Base-by-base conservation (phyloP, 2,113 vertebrate species). In the Herpetotheres cachinnans region DNA sequence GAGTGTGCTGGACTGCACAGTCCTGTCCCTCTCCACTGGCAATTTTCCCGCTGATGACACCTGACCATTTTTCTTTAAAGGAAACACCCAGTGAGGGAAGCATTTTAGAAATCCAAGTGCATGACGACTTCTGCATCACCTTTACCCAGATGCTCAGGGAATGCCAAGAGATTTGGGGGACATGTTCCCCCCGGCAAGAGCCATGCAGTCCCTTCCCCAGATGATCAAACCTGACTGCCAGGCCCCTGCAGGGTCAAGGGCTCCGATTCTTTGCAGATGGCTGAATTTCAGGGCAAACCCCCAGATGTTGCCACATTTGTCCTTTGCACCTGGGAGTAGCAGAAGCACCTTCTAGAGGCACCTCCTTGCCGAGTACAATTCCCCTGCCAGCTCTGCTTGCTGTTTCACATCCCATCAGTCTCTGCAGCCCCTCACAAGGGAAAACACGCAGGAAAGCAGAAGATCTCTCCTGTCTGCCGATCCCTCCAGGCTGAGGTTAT, bases 141-240 rank as follows among this genome's bases (percentile, higher is more conserved):
- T 86, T 78, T 69, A 71, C 8, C 25, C 36, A 62, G 25, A 4
- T 63, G 59, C 58, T 40, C 34, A 69, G 40, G 15, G n/a, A 32
- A 49, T 19, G 34, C 40, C 32, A 65, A 44, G 63, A 46, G 21
- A 42, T 74, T 3, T 34, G 17, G 12, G 11, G 25, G 21, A 6
- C 10, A 27, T 12, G 5, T 27, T 34, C 13, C 13, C 6, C 10
- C 3, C 2, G 5, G 0, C 6, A 82, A 38, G 24, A 88, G n/a
- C 55, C 7, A 3, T 36, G 15, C 42, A 76, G 10, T 5, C 50
- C 49, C 12, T 89, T 71, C 24, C 24, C 38, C 18, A 40, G 30
- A 32, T 52, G 40, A 44, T 49, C 83, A 55, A n/a, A 38, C 7
- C 29, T 59, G 42, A 78, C 34, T 56, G 13, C 32, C 62, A 89